These are phyloP conservation scores for Ecliptopera silaceata DNA, from an alignment of 2,888 invertebrate species.

Conservation along the genomic window DNA sequence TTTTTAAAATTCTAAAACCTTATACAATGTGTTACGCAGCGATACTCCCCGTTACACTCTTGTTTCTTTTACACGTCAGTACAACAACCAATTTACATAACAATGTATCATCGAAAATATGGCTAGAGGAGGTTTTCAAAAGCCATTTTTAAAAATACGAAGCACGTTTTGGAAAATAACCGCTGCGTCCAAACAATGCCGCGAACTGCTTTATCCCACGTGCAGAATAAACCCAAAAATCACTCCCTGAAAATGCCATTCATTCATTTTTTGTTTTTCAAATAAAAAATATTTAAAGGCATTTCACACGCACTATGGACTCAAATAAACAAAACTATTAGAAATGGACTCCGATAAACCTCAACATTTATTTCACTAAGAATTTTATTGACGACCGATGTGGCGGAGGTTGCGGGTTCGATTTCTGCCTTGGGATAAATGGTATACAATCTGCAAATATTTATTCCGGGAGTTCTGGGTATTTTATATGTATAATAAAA, in stretches of 20 bases:
- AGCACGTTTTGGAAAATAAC: conserved; percentile 42
- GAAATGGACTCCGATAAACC: no score
- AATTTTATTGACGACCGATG: no score
- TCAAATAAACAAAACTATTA: no score
- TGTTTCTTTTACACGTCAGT: conserved; percentile 34
- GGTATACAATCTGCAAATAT: no score
- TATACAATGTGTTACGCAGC: no score
- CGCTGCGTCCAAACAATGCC: conserved; percentile 39
- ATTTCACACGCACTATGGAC: no score
- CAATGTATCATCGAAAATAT: conserved; percentile 41
- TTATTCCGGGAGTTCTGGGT: no score
- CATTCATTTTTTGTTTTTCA: conserved; percentile 38
- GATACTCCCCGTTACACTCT: conserved; percentile 19
- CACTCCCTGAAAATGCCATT: conserved; percentile 45
- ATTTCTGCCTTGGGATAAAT: no score
- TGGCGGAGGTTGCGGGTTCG: no score
- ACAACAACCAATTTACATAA: conserved; percentile 39
- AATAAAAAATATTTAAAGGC: conserved; percentile 9
- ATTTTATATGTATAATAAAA: no score
- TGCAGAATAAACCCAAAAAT: conserved; percentile 48
- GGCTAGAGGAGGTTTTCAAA: conserved; percentile 30
- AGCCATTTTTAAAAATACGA: conserved; percentile 40
- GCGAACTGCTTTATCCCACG: conserved; percentile 33
- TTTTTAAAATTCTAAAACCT: conserved; percentile 12
- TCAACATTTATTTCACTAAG: no score